These are phyloP conservation scores for Apocrypta bakeri DNA, from an alignment of 1,140 invertebrate species.

Conservation along the genomic window DNA sequence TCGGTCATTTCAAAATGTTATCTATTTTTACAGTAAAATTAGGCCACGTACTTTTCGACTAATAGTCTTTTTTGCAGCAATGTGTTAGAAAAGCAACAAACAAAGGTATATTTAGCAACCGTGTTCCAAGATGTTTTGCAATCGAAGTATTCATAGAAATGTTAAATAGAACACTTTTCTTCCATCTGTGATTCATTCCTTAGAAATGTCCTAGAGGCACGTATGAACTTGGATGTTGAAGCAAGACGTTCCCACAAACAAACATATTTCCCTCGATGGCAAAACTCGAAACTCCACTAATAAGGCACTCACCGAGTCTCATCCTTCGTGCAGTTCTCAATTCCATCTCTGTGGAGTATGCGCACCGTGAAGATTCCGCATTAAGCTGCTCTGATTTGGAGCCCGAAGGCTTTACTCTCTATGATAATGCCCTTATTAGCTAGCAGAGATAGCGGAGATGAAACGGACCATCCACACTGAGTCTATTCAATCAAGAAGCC, in stretches of 20 bases:
- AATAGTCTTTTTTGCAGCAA: too few relatives aligned
- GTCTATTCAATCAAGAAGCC: conserved; percentile 23
- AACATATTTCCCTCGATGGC: neutral
- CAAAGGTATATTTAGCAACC: too few relatives aligned
- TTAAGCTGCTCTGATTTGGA: conserved; percentile 6
- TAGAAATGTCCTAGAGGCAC: neutral
- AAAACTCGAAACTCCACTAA: neutral
- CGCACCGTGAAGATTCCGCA: neutral
- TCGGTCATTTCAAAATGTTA: too few relatives aligned
- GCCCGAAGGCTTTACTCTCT: neutral
- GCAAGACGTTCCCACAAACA: neutral
- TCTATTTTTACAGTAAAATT: too few relatives aligned
- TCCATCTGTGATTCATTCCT: too few relatives aligned
- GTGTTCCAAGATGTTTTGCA: too few relatives aligned
- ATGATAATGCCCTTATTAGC: conserved; percentile 47
- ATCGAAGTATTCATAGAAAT: too few relatives aligned
- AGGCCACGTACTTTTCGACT: too few relatives aligned
- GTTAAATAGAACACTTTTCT: too few relatives aligned
- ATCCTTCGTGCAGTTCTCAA: neutral
- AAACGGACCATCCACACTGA: neutral
- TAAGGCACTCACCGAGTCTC: conserved; percentile 4
- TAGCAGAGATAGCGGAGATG: neutral
- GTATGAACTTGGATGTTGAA: neutral
- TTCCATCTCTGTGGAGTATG: too few relatives aligned
- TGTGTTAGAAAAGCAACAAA: too few relatives aligned